A percentile compares a stretch with the other conserved stretches of the same genome.
These are phyloP conservation scores for Pygoscelis adeliae DNA, from an alignment of 2,113 vertebrate species.

Conservation along the genomic window DNA sequence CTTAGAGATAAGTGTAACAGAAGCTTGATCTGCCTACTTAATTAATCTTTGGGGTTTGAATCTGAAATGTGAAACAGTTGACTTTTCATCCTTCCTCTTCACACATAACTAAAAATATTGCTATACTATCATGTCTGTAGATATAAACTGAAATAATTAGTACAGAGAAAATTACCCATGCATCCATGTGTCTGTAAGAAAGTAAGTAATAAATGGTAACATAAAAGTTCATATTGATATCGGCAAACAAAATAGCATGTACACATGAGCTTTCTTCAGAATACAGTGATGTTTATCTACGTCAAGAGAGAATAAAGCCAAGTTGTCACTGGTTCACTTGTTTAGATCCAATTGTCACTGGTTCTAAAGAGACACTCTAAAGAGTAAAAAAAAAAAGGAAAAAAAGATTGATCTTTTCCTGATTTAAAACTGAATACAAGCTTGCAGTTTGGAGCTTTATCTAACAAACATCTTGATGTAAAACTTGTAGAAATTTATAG, in stretches of 20 bases:
- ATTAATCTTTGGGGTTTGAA: neutral
- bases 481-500: neutral
- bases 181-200: neutral
- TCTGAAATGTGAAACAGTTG: neutral
- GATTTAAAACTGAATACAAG: neutral
- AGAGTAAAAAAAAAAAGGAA: neutral
- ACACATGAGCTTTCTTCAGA: neutral
- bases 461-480: neutral
- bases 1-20: neutral
- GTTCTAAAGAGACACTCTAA: neutral
- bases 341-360: neutral
- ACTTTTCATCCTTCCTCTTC: neutral
- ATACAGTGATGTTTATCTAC: neutral
- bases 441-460: neutral
- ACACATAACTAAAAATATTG: neutral
- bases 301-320: neutral
- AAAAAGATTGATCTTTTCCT: neutral
- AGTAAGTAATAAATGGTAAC: neutral
- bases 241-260: neutral
- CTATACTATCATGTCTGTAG: neutral
- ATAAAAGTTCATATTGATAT: neutral
- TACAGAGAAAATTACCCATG: neutral
- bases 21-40: neutral
- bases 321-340: no score
- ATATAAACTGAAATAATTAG: neutral